These are phyloP conservation scores for Eufriesea mexicana DNA, from an alignment of 1,140 invertebrate genomes.

Conservation along the genomic window DNA sequence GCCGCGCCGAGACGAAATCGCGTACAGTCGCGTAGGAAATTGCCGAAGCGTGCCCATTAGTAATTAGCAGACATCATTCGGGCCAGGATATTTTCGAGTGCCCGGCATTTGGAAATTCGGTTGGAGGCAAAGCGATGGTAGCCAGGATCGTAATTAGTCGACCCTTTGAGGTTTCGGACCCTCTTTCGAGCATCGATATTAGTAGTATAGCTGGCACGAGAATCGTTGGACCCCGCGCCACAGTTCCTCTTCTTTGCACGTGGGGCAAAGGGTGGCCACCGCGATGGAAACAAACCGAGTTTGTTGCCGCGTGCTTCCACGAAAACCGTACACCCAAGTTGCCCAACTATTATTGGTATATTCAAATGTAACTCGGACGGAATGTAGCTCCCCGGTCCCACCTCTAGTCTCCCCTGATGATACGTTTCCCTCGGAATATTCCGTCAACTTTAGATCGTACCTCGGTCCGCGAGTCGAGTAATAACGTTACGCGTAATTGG, in stretches of 20 bases:
- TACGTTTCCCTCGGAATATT: not conserved
- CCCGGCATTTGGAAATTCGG: slow-evolving; percentile 30
- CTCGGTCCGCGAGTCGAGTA: not conserved
- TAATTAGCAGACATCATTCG: slow-evolving; percentile 18
- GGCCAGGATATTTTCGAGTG: slow-evolving; percentile 21
- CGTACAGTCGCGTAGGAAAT: not conserved
- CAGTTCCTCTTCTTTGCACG: slow-evolving; percentile 9
- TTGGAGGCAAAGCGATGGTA: not conserved
- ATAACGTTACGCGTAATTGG: not conserved
- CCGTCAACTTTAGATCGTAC: not conserved
- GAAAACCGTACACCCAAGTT: slow-evolving; percentile 40
- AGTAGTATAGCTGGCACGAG: slow-evolving; percentile 28
- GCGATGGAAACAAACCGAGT: slow-evolving; percentile 41
- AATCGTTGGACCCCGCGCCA: not conserved
- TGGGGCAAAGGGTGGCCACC: not conserved
- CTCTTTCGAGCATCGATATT: slow-evolving; percentile 53
- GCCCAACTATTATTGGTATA: slow-evolving; percentile 36
- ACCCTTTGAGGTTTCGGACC: slow-evolving; percentile 55
- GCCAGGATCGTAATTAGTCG: slow-evolving; percentile 42
- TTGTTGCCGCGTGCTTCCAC: slow-evolving; percentile 14
- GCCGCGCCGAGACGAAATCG: not conserved
- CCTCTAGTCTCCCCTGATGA: not conserved
- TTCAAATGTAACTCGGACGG: slow-evolving; percentile 20
- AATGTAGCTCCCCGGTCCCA: not conserved
- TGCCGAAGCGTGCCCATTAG: not conserved